Evolutionary conservation across 2,113 vertebrate genomes (phyloP).

Genomic region (Argyrosomus japonicus): DNA sequence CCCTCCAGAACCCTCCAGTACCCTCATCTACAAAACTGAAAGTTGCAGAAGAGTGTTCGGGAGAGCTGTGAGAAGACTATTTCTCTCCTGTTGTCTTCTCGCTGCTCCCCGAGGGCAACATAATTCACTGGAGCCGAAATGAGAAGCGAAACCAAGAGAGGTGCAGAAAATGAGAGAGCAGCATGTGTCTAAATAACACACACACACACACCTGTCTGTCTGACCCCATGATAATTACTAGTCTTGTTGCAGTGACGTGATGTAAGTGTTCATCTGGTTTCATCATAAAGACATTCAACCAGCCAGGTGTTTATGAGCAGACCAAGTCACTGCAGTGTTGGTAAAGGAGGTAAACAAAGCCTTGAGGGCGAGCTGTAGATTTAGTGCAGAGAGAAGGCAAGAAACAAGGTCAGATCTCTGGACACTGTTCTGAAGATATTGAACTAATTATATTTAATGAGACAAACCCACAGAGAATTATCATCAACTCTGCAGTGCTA

Average conservation of each 20-base stretch:
- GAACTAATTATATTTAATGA: neutral
- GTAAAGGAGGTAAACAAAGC: constrained; percentile 38
- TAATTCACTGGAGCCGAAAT: constrained; percentile 60
- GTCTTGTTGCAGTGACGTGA: constrained; percentile 27
- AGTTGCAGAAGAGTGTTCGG: constrained; percentile 18
- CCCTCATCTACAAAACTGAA: neutral
- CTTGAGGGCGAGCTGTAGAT: constrained; percentile 23
- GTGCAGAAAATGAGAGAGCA: constrained; percentile 53
- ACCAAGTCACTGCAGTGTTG: constrained; percentile 1
- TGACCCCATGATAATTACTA: constrained; percentile 49
- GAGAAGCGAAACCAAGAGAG: constrained; percentile 48
- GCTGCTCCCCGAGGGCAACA: constrained; percentile 39
- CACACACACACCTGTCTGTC: constrained; percentile 19
- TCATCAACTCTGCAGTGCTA: neutral
- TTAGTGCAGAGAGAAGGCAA: constrained; percentile 24
- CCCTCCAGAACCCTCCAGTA: neutral
- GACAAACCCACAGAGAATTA: neutral
- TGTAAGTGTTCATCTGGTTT: constrained; percentile 25
- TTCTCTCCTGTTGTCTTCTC: constrained; percentile 45
- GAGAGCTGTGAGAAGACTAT: constrained; percentile 6
- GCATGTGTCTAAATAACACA: constrained; percentile 53
- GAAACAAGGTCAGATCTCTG: constrained; percentile 32
- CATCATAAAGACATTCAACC: neutral
- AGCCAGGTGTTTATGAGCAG: constrained; percentile 22
- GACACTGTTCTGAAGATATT: neutral